These are phyloP conservation scores for Enoplosus armatus DNA, from an alignment of 2,797 vertebrate species.

Conservation along the genomic window DNA sequence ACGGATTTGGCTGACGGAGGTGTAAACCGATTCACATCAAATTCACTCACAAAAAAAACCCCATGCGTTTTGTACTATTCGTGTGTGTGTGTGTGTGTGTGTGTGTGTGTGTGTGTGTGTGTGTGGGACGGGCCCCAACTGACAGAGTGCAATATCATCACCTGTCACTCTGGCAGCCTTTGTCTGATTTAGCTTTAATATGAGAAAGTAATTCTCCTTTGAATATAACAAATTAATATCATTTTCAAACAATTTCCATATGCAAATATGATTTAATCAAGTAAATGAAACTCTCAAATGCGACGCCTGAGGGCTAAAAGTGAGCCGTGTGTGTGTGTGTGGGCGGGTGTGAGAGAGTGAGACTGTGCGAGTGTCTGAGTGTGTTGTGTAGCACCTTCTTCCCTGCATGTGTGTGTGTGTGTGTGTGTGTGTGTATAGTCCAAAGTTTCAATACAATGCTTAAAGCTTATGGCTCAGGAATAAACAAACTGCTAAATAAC, in stretches of 20 bases:
- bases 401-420: not conserved
- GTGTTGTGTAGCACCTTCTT: conserved; percentile 10
- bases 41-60: too few relatives aligned
- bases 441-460: conserved; percentile 29
- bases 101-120: conserved; percentile 16
- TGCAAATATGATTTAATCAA: conserved; percentile 90
- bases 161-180: conserved; percentile 70
- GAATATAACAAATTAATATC: conserved; percentile 86
- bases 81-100: conserved; percentile 10
- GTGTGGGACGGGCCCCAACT: conserved; percentile 30
- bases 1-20: conserved; percentile 12
- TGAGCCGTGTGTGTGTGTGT: conserved; percentile 51
- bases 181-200: conserved; percentile 81
- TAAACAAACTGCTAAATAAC: conserved; percentile 39
- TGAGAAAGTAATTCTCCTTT: conserved; percentile 83
- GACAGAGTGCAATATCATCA: conserved; percentile 78
- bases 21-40: conserved; percentile 17
- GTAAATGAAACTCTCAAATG: conserved; percentile 84
- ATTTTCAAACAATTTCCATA: conserved; percentile 88
- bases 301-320: conserved; percentile 79
- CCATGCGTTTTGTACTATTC: not conserved
- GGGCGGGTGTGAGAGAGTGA: conserved; percentile 2
- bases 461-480: conserved; percentile 9
- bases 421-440: conserved; percentile 8
- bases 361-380: not conserved